phyloP scores from a whole-genome alignment of 2,113 vertebrate genomes.

The Steatornis caripensis region DNA sequence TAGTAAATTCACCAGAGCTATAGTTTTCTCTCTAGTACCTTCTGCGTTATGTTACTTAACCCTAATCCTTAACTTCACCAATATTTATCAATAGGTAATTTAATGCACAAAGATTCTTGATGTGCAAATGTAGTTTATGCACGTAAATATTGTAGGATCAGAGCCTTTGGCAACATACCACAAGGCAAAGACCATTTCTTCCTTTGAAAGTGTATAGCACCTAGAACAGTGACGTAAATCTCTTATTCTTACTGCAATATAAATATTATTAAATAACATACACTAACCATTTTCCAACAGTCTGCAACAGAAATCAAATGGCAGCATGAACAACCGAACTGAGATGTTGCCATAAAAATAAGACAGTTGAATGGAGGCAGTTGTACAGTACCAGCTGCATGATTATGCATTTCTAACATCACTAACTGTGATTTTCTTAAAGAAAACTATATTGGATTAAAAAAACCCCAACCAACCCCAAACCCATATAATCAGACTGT shows the following conservation, averaged over 20 bases:
- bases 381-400: neutral
- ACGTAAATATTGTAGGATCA: neutral
- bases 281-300: neutral
- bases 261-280: neutral
- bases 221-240: neutral
- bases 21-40: neutral
- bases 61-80: neutral
- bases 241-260: neutral
- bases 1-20: neutral
- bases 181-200: neutral
- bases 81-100: neutral
- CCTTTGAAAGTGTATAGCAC: neutral
- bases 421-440: neutral
- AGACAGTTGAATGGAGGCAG: neutral
- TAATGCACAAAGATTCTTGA: neutral
- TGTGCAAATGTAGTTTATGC: neutral
- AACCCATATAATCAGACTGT: neutral
- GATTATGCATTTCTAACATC: neutral
- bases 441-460: neutral
- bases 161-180: neutral
- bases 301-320: neutral
- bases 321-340: neutral
- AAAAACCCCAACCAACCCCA: neutral
- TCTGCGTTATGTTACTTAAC: neutral
- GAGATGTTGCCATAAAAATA: neutral